Percentiles rank a stretch among this genome's conserved stretches.
Conservation (phyloP, 1,140 invertebrate genomes). For the Anthonomus grandis region DNA sequence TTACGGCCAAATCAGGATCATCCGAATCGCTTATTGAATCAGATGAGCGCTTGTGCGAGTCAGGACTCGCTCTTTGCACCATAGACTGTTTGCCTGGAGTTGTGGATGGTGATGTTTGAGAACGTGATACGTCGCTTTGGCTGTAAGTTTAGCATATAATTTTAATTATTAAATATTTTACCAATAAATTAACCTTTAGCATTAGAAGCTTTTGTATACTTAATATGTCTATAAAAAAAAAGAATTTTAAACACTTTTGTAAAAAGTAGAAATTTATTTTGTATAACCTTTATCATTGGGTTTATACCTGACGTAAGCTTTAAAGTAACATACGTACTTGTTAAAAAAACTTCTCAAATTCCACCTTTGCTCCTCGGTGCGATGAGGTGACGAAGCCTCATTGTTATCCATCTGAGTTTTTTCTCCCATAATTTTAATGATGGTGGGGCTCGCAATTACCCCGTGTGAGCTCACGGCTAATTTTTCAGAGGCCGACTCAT, state of each 20-base stretch:
- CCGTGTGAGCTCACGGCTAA: slow-evolving; percentile 26
- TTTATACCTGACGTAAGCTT: too few species aligned
- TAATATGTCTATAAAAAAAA: too few species aligned
- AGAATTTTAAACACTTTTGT: too few species aligned
- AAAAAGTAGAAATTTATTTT: too few species aligned
- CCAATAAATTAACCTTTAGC: too few species aligned
- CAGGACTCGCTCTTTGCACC: slow-evolving; percentile 20
- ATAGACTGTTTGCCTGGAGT: slow-evolving; percentile 19
- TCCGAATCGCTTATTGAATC: slow-evolving; percentile 34
- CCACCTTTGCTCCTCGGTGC: slow-evolving; percentile 50
- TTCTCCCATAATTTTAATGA: background rate
- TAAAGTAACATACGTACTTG: slow-evolving; percentile 15
- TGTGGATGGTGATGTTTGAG: slow-evolving; percentile 22
- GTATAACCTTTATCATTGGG: too few species aligned
- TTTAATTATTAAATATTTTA: too few species aligned
- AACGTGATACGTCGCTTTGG: slow-evolving; percentile 19
- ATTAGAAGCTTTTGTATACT: too few species aligned
- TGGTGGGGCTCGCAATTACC: background rate
- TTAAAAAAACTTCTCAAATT: slow-evolving; percentile 54
- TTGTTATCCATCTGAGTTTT: background rate
- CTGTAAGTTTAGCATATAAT: too few species aligned
- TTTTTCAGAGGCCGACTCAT: slow-evolving; percentile 54
- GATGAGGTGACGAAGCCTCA: slow-evolving; percentile 41
- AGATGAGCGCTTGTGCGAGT: slow-evolving; percentile 18
- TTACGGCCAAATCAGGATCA: slow-evolving; percentile 48